Evolutionary conservation across 2,113 vertebrate genomes (phyloP), one percentile per base, ranked within the genome.

Genomic region (Thamnophis sirtalis): DNA sequence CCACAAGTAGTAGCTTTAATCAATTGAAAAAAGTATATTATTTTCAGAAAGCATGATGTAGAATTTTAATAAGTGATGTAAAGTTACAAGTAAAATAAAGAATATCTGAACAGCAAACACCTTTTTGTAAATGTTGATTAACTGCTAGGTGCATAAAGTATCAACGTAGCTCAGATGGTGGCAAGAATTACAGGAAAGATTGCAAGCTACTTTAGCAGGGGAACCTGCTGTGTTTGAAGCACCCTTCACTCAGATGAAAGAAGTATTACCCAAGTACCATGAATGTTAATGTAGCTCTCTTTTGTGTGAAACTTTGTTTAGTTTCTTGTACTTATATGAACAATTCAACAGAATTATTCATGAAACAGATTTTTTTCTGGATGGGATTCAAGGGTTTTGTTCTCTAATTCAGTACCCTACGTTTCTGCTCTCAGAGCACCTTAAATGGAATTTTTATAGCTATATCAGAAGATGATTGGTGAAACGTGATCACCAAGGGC

Each of bases 1-100:
- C 2, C 89, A 0, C 48, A 56, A 84, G 33, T 1, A 0, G 56
- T 95, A 96, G 11, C 1, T 95, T 95, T 94, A 91, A 93, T 94
- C 19, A 21, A 87, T 28, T 73, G 86, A 50, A 93, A 80, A 94
- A 89, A 89, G 33, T 88, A 22, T 92, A 93, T 95, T 56, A 22
- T 60, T 89, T 10, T 68, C 50, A 86, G 4, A 54, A 87, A 89
- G 93, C 92, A 21, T 88, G 86, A 58, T 88, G 84, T 3, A 84
- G 73, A 89, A 48, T 28, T 7, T 88, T 91, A 63, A 28, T 9
- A 5, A 93, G 84, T 50, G 93, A 48, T 48, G 89, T 9, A 24
- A 56, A 28, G 68, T 92, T 93, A 84, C 89, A 87, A 11, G 80
- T 2, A 54, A 88, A 84, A 63, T n/a, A 53, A 73, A 33, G 26